These are phyloP conservation scores for Sphaerodactylus townsendi DNA, from an alignment of 2,113 vertebrate genomes.

Conservation along the genomic window DNA sequence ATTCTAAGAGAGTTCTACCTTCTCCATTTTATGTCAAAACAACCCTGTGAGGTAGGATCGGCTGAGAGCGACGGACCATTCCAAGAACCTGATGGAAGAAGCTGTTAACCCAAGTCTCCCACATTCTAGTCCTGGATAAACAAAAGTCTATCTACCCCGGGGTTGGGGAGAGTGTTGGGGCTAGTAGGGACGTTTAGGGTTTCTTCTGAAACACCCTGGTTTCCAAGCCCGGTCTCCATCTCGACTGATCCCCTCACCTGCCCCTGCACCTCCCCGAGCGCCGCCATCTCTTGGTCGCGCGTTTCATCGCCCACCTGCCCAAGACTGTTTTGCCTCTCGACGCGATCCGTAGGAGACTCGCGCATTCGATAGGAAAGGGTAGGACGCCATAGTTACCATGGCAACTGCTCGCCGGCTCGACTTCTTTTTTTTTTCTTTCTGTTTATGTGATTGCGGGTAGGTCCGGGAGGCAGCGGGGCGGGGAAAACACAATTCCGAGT, in stretches of 20 bases:
- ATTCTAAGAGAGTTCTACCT: no score
- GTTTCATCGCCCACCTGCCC: neutral
- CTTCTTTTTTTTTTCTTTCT: no score
- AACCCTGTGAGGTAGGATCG: no score
- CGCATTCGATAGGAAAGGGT: neutral
- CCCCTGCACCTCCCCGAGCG: neutral
- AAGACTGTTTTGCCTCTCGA: neutral
- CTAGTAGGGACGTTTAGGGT: no score
- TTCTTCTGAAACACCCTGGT: neutral
- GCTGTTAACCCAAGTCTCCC: no score
- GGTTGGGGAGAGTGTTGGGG: no score
- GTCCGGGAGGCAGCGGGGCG: accelerated
- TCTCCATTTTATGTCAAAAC: no score
- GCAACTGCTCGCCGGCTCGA: neutral
- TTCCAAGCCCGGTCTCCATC: no score
- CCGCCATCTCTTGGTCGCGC: neutral
- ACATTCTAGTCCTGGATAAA: neutral
- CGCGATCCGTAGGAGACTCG: slow-evolving; percentile 9
- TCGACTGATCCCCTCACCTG: neutral
- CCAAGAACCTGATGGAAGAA: no score
- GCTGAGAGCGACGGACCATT: no score
- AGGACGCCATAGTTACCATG: slow-evolving; percentile 19
- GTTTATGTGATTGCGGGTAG: neutral
- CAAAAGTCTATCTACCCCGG: neutral
- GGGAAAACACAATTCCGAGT: neutral